Evolutionary conservation across 2,888 invertebrate species (phyloP).

Genomic region (Notodonta dromedarius): DNA sequence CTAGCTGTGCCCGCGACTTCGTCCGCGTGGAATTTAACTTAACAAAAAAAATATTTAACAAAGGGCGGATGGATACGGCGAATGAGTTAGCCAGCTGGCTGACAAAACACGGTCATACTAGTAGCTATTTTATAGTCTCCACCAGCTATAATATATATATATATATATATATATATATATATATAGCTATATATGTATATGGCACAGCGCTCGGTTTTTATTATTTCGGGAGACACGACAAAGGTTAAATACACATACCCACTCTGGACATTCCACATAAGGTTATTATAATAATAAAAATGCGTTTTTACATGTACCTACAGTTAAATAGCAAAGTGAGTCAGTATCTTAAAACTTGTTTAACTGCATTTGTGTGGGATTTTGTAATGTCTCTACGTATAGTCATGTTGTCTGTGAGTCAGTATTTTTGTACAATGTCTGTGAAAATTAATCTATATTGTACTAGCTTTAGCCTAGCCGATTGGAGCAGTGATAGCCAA

Average conservation of each 20-base stretch:
- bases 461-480: not conserved
- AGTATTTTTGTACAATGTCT: not conserved
- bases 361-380: conserved; percentile 1
- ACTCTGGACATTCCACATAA: conserved; percentile 9
- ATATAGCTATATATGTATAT: no score
- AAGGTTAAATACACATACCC: not conserved
- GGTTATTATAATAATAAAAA: conserved; percentile 22
- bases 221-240: conserved; percentile 6
- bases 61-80: no score
- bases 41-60: no score
- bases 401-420: not conserved
- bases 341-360: conserved; percentile 1
- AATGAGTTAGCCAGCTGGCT: no score
- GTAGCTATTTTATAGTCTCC: no score
- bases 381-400: not conserved
- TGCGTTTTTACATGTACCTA: conserved; percentile 14
- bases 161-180: no score
- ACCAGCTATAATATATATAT: no score
- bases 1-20: no score
- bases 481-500: no score
- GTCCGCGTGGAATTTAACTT: no score
- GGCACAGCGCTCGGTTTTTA: not conserved
- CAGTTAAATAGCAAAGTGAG: not conserved
- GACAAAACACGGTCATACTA: no score
- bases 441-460: not conserved